Evolutionary conservation across 2,888 invertebrate genomes (phyloP).

Genomic region (Xestobium rufovillosum): DNA sequence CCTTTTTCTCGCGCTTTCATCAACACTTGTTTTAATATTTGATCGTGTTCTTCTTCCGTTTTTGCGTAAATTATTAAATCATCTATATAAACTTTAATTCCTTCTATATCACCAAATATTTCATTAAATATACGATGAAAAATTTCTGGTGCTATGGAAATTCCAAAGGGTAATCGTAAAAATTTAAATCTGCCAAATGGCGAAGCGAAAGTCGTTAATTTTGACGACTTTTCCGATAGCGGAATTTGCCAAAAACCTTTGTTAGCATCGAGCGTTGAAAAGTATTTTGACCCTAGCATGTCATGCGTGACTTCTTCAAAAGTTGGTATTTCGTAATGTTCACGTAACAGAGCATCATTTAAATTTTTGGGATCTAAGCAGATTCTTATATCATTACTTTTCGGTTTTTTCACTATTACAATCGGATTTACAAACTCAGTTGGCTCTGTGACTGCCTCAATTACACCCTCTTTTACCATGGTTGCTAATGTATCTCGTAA

Average conservation of each 20-base stretch:
- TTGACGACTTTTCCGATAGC: conserved; percentile 21
- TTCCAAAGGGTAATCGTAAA: conserved; percentile 24
- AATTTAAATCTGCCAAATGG: conserved; percentile 26
- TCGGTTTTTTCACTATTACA: no score
- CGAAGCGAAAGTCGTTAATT: conserved; percentile 26
- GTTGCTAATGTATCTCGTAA: no score
- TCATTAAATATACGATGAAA: conserved; percentile 24
- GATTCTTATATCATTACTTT: no score
- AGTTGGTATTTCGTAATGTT: no score
- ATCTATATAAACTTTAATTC: conserved; percentile 26
- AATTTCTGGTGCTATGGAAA: conserved; percentile 24
- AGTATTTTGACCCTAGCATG: conserved; percentile 22
- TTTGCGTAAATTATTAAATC: conserved; percentile 24
- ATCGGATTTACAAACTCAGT: no score
- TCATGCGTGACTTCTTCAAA: conserved; percentile 11
- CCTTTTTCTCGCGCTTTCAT: conserved; percentile 17
- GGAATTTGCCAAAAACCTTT: conserved; percentile 27
- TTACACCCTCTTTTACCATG: no score
- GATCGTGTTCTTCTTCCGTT: conserved; percentile 23
- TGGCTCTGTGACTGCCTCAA: no score
- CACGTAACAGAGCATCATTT: no score
- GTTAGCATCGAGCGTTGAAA: no score
- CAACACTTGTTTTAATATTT: conserved; percentile 21
- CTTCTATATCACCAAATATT: conserved; percentile 24
- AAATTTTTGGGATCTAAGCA: no score